A percentile compares a stretch with the other conserved stretches of the same genome.
These are phyloP conservation scores for Eurypyga helias DNA, from an alignment of 2,113 vertebrate species.

Conservation along the genomic window DNA sequence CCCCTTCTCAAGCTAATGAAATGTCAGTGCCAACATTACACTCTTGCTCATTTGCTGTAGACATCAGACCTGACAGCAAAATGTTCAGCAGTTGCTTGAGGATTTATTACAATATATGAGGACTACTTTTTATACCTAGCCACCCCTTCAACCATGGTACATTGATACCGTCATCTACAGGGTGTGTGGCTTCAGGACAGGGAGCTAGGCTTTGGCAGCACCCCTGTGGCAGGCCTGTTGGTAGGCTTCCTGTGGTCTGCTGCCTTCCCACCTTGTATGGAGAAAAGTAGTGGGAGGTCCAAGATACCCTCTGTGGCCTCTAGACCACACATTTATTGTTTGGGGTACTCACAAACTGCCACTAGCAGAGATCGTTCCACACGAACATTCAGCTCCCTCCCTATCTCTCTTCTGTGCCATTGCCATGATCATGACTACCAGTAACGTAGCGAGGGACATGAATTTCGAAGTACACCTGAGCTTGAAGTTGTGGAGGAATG, in stretches of 20 bases:
- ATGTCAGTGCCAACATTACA: background rate
- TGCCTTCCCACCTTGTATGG: background rate
- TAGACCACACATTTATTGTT: background rate
- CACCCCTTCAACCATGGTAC: background rate
- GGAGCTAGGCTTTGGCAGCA: background rate
- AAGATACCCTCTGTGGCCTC: background rate
- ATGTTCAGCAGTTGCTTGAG: background rate
- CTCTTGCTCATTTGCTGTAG: background rate
- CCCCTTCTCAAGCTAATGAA: background rate
- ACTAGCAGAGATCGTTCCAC: background rate
- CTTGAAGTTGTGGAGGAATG: background rate
- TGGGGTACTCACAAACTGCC: background rate
- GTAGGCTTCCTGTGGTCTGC: background rate
- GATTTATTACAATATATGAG: background rate
- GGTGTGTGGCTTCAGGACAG: background rate
- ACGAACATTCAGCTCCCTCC: background rate
- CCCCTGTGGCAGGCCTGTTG: background rate
- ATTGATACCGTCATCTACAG: background rate
- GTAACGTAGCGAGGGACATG: background rate
- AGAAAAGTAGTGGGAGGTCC: background rate
- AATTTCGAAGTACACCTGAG: background rate
- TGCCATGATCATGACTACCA: background rate
- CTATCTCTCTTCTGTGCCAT: background rate
- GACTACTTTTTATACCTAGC: background rate
- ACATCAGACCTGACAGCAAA: background rate